A percentile compares a stretch with the other conserved stretches of the same genome.
Conservation (phyloP, 35 echinoderm and acorn worm species). For the Ophioderma brevispina region DNA sequence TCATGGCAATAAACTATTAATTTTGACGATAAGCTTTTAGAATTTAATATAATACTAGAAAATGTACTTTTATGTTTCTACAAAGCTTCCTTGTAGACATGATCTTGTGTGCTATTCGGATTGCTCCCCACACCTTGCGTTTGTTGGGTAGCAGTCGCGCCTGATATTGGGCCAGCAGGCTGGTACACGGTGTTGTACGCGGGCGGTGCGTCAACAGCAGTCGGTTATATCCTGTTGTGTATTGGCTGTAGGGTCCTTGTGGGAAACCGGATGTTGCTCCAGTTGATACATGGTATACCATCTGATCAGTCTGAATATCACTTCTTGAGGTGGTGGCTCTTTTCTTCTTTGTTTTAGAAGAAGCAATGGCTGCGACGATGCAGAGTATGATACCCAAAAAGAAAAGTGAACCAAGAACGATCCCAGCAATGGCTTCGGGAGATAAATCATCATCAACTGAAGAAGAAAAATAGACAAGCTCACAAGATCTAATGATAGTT, state of each 20-base stretch:
- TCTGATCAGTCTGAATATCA: not conserved
- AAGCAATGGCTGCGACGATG: not conserved
- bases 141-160: too few relatives aligned
- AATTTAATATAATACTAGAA: too few relatives aligned
- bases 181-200: not conserved
- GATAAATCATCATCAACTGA: not conserved
- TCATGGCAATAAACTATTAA: too few relatives aligned
- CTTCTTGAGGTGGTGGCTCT: not conserved
- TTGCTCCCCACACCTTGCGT: too few relatives aligned
- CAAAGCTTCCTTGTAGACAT: too few relatives aligned
- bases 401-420: not conserved
- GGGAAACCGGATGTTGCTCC: not conserved
- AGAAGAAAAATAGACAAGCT: too few relatives aligned
- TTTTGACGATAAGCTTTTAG: too few relatives aligned
- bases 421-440: not conserved
- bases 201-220: too few relatives aligned
- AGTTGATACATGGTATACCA: not conserved
- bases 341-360: not conserved
- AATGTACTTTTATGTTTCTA: too few relatives aligned
- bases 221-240: not conserved
- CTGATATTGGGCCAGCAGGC: too few relatives aligned
- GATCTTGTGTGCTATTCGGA: too few relatives aligned
- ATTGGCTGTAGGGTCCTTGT: not conserved
- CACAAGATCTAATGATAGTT: too few relatives aligned
- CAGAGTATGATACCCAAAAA: not conserved